A percentile compares a stretch with the other conserved stretches of the same genome.
Evolutionary conservation across 2,888 invertebrate species (phyloP).

Genomic region (Euphydryas editha): DNA sequence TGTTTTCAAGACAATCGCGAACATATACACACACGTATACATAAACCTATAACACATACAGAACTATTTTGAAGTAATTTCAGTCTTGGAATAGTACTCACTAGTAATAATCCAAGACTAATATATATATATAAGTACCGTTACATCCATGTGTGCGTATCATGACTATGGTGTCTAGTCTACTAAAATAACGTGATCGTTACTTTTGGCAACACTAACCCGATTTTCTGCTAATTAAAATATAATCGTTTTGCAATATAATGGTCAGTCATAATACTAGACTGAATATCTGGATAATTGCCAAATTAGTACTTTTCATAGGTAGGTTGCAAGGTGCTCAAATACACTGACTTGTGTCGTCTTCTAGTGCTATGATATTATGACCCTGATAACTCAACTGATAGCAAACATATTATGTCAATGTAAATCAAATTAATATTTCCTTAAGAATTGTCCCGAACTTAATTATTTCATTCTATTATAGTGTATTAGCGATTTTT

Average conservation of each 20-base stretch:
- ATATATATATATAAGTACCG: no score
- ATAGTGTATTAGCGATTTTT: no score
- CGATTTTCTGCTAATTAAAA: slow-evolving; percentile 12
- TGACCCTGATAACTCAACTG: slow-evolving; percentile 36
- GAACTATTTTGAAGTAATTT: no score
- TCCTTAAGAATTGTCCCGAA: background rate
- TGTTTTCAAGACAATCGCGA: no score
- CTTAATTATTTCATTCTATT: no score
- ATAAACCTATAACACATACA: no score
- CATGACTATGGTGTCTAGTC: background rate
- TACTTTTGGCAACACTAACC: slow-evolving; percentile 1
- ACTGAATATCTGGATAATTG: slow-evolving; percentile 32
- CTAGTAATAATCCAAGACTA: no score
- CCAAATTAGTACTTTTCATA: slow-evolving; percentile 43
- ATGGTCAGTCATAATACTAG: slow-evolving; percentile 19
- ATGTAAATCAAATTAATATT: background rate
- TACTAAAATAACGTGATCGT: background rate
- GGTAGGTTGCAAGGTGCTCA: slow-evolving; percentile 35
- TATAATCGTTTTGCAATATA: slow-evolving; percentile 24
- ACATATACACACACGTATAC: no score
- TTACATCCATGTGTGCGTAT: background rate
- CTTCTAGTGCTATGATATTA: slow-evolving; percentile 39
- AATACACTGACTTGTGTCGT: slow-evolving; percentile 35
- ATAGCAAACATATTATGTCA: slow-evolving; percentile 29
- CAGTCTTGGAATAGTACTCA: no score